Evolutionary conservation across 2,797 vertebrate genomes (phyloP).

Genomic region (Sebastes steindachneri): DNA sequence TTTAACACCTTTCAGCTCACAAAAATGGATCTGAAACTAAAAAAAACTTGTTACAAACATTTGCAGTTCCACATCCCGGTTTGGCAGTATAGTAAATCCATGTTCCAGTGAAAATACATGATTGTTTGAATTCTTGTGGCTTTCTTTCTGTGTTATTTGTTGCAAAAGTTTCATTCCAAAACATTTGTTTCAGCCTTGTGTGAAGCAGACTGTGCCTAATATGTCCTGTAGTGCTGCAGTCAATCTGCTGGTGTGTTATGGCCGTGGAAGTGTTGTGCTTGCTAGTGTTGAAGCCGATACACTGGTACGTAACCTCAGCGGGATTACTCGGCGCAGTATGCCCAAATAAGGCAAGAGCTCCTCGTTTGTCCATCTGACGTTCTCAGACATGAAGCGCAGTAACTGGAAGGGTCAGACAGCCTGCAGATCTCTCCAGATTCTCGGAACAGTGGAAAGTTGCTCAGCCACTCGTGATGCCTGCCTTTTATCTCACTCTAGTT

Average conservation of each 20-base stretch:
- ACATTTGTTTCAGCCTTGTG: slow-evolving; percentile 45
- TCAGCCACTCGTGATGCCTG: slow-evolving; percentile 70
- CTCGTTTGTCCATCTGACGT: slow-evolving; percentile 59
- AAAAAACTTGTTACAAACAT: neutral
- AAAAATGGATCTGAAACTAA: slow-evolving; percentile 31
- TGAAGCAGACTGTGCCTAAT: slow-evolving; percentile 59
- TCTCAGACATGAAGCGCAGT: slow-evolving; percentile 57
- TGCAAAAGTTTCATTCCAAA: slow-evolving; percentile 44
- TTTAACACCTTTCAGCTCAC: neutral
- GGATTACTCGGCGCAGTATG: slow-evolving; percentile 66
- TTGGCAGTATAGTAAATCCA: slow-evolving; percentile 13
- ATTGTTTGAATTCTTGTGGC: slow-evolving; percentile 23
- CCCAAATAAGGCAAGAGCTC: slow-evolving; percentile 78
- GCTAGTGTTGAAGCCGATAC: slow-evolving; percentile 59
- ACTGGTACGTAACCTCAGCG: slow-evolving; percentile 68
- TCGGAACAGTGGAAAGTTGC: slow-evolving; percentile 76
- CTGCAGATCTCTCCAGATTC: slow-evolving; percentile 68
- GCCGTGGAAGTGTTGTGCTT: slow-evolving; percentile 63
- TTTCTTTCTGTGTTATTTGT: slow-evolving; percentile 24
- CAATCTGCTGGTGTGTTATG: slow-evolving; percentile 55
- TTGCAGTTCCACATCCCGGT: slow-evolving; percentile 17
- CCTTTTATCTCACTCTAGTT: slow-evolving; percentile 79
- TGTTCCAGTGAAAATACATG: neutral
- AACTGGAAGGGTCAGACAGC: slow-evolving; percentile 73
- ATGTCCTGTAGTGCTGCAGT: slow-evolving; percentile 47